Base-by-base conservation (phyloP, 23 tunicate species). In the Styela clava region DNA sequence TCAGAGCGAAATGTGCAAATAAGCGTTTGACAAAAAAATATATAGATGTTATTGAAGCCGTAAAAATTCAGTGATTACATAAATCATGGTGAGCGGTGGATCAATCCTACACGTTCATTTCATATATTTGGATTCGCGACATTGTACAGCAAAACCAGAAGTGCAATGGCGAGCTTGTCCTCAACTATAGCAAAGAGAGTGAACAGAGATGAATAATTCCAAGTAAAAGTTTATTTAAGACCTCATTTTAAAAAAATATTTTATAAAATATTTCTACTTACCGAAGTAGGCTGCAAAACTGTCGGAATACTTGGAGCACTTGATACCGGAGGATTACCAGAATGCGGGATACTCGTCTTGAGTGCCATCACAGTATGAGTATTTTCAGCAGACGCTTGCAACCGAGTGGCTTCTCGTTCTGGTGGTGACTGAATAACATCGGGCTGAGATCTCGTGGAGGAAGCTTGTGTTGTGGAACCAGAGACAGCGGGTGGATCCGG, bases 371-470 rank as follows among this genome's bases (percentile, higher is more conserved):
- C 77, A 28, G 77, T 22, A 71, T 71, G 32, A 34, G 35, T 22
- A 35, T 28, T 32, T 27, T 71, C 77, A 28, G 37, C 35, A 33
- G 77, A 33, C 16, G 70, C 7, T 7, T 24, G 31, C 29, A 28
- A 28, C 5, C 7, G 77, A 71, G 34, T 29, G 9, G 35, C 35
- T 21, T 34, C 77, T 32, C 35, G 35, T 34, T 71, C 77, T 35
- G 34, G 34, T 22, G 77, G 77, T 16, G 77, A 71, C 34, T 30
- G 77, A 16, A 71, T 34, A 28, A 71, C 32, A 32, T 71, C 77
- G 5, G 77, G 77, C 34, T 71, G 77, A 31, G 77, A 29, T 12
- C 34, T 21, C 35, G 35, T 34, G 5, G 34, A 26, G 18, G 77
- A 18, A 2, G 77, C 77, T 3, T 3, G 35, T 30, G 77, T 5